Conservation (phyloP, 2,797 vertebrate species). For the Danio albolineatus region DNA sequence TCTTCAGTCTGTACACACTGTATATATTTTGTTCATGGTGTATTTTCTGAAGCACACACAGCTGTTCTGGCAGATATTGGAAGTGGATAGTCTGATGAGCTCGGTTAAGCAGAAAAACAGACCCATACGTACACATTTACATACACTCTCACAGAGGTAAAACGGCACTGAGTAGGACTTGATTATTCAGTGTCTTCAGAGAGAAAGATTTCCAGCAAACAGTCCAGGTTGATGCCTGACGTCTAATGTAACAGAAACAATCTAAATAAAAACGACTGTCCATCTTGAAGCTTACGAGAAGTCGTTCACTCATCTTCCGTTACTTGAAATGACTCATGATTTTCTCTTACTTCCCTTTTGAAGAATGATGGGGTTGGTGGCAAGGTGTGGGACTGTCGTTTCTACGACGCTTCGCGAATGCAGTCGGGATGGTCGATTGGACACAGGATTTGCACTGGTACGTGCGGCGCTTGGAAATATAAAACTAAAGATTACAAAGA, state of each 20-base stretch:
- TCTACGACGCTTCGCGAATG: conserved; percentile 61
- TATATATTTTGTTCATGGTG: conserved; percentile 49
- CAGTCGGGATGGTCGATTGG: conserved; percentile 49
- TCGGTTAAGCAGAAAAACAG: conserved; percentile 16
- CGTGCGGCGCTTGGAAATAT: conserved; percentile 70
- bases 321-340: conserved; percentile 12
- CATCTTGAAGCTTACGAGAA: conserved; percentile 22
- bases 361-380: conserved; percentile 26
- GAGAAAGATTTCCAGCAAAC: conserved; percentile 48
- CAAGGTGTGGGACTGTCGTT: conserved; percentile 54
- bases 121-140: conserved; percentile 25
- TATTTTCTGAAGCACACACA: conserved; percentile 40
- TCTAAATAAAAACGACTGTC: conserved; percentile 4
- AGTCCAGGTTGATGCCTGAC: conserved; percentile 23
- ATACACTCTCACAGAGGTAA: conserved; percentile 22
- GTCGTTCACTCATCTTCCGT: conserved; percentile 15
- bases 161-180: conserved; percentile 13
- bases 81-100: conserved; percentile 44
- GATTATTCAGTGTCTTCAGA: conserved; percentile 44
- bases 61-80: conserved; percentile 34
- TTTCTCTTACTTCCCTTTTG: conserved; percentile 26
- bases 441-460: conserved; percentile 68
- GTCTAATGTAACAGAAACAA: conserved; percentile 50
- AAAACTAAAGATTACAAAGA: conserved; percentile 20
- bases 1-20: conserved; percentile 41